phyloP scores from a whole-genome alignment of 2,888 invertebrate species.

The Iselma pallidipennis region DNA sequence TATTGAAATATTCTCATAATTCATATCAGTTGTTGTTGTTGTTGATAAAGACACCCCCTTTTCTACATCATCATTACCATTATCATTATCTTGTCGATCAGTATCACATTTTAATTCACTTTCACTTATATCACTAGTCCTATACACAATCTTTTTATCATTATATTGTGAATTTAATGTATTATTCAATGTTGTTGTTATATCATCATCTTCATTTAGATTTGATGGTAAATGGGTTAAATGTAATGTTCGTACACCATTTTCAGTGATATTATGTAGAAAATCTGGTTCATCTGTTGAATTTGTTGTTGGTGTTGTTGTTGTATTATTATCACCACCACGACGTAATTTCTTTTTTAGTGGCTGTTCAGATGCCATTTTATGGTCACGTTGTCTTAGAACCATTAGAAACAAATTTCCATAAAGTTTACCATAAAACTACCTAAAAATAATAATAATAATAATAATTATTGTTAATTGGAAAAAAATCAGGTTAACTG shows the following conservation, averaged over 20 bases:
- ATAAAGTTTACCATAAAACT: background rate
- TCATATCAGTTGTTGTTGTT: conserved; percentile 17
- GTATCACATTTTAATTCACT: conserved; percentile 15
- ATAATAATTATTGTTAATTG: background rate
- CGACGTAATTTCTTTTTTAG: conserved; percentile 82
- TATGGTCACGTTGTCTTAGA: conserved; percentile 25
- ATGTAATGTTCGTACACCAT: conserved; percentile 44
- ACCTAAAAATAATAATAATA: background rate
- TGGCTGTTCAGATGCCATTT: conserved; percentile 71
- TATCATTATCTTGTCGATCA: conserved; percentile 19
- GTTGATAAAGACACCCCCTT: conserved; percentile 22
- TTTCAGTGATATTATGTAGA: conserved; percentile 58
- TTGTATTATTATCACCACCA: conserved; percentile 59
- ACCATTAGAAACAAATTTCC: conserved; percentile 29
- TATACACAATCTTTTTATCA: conserved; percentile 36
- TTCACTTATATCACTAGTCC: conserved; percentile 36
- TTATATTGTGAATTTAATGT: conserved; percentile 42
- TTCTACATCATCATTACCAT: conserved; percentile 21
- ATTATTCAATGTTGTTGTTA: conserved; percentile 43
- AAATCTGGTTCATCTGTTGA: conserved; percentile 62
- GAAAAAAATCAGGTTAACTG: background rate
- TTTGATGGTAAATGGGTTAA: conserved; percentile 42
- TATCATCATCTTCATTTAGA: conserved; percentile 51
- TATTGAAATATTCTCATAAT: conserved; percentile 37
- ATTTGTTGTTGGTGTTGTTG: conserved; percentile 62